phyloP scores from a whole-genome alignment of 2,888 invertebrate genomes.

The Rapana venosa region DNA sequence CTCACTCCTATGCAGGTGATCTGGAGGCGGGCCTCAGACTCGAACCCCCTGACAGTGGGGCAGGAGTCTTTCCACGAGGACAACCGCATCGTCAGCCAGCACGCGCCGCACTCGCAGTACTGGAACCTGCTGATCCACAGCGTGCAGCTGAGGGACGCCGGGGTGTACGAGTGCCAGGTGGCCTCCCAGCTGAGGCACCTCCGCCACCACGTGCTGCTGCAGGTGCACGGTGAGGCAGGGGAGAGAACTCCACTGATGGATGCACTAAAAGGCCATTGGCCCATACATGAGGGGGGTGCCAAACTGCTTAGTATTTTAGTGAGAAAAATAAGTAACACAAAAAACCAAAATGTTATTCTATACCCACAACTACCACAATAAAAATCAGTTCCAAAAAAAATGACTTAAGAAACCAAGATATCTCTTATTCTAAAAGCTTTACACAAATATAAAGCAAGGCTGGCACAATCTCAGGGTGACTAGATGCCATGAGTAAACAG shows the following conservation, averaged over 20 bases:
- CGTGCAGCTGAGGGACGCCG: slow-evolving; percentile 60
- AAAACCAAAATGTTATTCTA: no score
- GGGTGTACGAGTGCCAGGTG: slow-evolving; percentile 69
- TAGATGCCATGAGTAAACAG: no score
- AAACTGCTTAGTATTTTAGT: no score
- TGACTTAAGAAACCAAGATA: no score
- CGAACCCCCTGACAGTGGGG: slow-evolving; percentile 66
- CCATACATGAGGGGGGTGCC: no score
- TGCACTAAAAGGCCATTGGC: no score
- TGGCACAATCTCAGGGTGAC: no score
- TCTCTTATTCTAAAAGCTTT: no score
- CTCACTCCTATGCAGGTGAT: slow-evolving; percentile 56
- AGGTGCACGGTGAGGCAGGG: slow-evolving; percentile 59
- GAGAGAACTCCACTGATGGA: not conserved
- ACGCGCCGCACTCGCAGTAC: slow-evolving; percentile 55
- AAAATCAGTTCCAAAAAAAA: no score
- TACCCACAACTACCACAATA: no score
- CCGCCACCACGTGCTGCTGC: slow-evolving; percentile 61
- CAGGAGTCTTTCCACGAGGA: slow-evolving; percentile 60
- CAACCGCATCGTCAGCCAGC: slow-evolving; percentile 58
- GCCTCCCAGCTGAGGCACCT: slow-evolving; percentile 62
- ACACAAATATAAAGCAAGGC: no score
- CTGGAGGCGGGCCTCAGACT: slow-evolving; percentile 61
- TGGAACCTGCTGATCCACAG: slow-evolving; percentile 66
- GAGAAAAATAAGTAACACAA: no score